Base-by-base conservation (phyloP, 2,888 invertebrate genomes). In the Strigamia transsilvanica region DNA sequence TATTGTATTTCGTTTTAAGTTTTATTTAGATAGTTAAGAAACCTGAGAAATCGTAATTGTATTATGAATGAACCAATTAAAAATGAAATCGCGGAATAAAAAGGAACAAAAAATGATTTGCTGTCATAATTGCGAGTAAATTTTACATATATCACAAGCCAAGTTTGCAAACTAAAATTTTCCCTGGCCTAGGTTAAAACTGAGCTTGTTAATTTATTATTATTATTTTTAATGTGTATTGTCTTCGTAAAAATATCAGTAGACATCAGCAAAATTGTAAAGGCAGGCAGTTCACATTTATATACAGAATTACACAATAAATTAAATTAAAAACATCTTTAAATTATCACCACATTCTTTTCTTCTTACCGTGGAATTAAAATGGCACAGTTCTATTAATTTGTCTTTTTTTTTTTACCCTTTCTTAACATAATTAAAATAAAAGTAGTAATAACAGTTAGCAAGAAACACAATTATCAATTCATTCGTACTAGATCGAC, bases 251-350 rank as follows among this genome's bases (percentile, higher is more conserved):
- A 73, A 73, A 73, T 73, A 73, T 27, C 73, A 32, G 73, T 32
- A 27, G 27, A 73, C 73, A 73, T 27, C 73, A 32, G 73, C 73
- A 73, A 73, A 73, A 27, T 32, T 61, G 32, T 32, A 73, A 73
- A 73, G 73, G 73, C 73, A 73, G 73, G 73, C 73, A 73, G 73
- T 73, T 56, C 6, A 73, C 73, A 73, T 73, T 73, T 73, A 73
- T 73, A 32, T 73, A 73, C 73, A 73, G 73, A 73, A 73, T 73
- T 73, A 73, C 73, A 73, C 73, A 73, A 73, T 73, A 73, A 73
- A 73, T 73, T 73, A 73, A 73, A 66, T 7, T 66, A 15, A 66
- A 66, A 27, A 27, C 66, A 66, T 23, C 12, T 6, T 51, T 66
- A 66, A 66, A 66, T 66, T 32, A 73, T 73, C 73, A 27, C 73